Evolutionary conservation across 1,140 invertebrate genomes (phyloP), one percentile per base, ranked within the genome.

Genomic region (Lucilia cuprina): DNA sequence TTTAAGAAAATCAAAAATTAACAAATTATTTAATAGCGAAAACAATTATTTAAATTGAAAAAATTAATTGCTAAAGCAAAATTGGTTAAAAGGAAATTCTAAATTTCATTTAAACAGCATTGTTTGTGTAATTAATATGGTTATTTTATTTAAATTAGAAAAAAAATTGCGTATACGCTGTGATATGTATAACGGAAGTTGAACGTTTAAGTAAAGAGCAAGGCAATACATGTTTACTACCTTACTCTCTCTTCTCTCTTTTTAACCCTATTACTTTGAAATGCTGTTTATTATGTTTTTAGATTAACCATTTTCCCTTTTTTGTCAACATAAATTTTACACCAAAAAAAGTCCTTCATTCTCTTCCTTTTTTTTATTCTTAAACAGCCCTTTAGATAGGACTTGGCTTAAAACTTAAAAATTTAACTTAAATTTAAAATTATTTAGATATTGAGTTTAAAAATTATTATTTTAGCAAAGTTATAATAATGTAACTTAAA

Each of bases 361-460:
- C 89, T 90, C 89, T 87, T 90, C 86, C 88, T 87, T 86, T 87
- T 85, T 70, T 70, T 70, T n/a, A n/a, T n/a, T n/a, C n/a, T 70
- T 30, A 30, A 30, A 70, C 19, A 70, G 65, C 65, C 65, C 19
- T 70, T 55, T 10, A 55, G 50, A 0, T 5, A 14, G 50, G 12
- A 12, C 50, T 55, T 17, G 25, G 25, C 25, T 55, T 55, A 14
- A 55, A 55, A 55, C 50, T 55, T 55, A 55, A 55, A n/a, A 55
- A 55, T 12, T 55, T 55, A 55, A 17, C 17, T 55, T 55, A 55
- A 7, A 7, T 10, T 17, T 13, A 55, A 30, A 55, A 55, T 55
- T 55, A 55, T 41, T 41, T 41, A 41, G 41, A 8, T 41, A 41
- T 17, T 14, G 50, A 30, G 25, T 30, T 30, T 30, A 30, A 30